These are phyloP conservation scores for Gopherus evgoodei DNA, from an alignment of 2,113 vertebrate species.

Conservation along the genomic window DNA sequence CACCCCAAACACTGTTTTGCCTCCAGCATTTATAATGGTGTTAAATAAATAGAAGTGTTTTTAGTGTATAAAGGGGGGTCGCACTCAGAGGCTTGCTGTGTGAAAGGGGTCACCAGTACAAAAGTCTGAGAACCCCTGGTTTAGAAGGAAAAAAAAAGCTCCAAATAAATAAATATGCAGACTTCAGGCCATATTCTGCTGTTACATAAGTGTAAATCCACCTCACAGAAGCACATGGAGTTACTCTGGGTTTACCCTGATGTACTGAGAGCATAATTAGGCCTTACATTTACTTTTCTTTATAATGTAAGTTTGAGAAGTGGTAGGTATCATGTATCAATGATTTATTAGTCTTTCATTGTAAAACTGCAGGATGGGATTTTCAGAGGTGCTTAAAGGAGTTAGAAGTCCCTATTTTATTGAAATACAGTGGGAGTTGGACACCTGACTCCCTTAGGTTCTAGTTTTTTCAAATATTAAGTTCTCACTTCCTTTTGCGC, in stretches of 20 bases:
- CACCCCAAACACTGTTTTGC: too few relatives aligned
- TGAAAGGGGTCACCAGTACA: too few relatives aligned
- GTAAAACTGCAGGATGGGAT: not conserved
- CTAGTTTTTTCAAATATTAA: not conserved
- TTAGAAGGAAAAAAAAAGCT: not conserved
- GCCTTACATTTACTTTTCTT: slow-evolving; percentile 9
- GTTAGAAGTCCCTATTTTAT: not conserved
- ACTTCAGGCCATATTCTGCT: not conserved
- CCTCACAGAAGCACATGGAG: not conserved
- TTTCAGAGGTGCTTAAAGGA: not conserved
- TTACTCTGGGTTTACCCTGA: slow-evolving; percentile 6
- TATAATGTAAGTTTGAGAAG: not conserved
- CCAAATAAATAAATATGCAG: not conserved
- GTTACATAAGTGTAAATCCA: not conserved
- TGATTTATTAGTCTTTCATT: not conserved
- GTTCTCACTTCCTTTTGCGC: not conserved
- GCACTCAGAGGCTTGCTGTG: too few relatives aligned
- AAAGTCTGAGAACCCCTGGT: too few relatives aligned
- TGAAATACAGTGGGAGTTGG: not conserved
- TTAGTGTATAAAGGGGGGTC: too few relatives aligned
- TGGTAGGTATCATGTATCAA: not conserved
- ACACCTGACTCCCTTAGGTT: not conserved
- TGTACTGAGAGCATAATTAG: not conserved
- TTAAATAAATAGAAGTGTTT: too few relatives aligned
- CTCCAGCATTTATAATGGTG: too few relatives aligned